Evolutionary conservation across 2,113 vertebrate species (phyloP).

Genomic region (Butorides virescens): DNA sequence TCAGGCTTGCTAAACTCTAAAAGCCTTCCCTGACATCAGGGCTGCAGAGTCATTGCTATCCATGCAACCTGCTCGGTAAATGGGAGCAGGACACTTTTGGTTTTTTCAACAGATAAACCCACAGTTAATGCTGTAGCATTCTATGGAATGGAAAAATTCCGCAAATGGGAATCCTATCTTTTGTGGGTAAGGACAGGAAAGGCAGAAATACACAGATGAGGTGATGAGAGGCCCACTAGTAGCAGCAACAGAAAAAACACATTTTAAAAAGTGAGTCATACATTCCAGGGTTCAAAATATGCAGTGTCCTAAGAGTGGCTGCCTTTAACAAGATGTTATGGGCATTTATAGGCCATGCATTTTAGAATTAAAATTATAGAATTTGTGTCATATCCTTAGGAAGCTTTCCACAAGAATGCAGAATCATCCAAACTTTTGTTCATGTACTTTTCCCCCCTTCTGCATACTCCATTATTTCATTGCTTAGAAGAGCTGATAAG

Average conservation of each 20-base stretch:
- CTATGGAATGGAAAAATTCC: not conserved
- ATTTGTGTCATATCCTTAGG: not conserved
- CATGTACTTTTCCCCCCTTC: accelerated
- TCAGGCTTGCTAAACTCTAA: not conserved
- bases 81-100: not conserved
- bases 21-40: not conserved
- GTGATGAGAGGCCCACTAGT: not conserved
- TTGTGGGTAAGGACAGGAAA: not conserved
- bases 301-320: not conserved
- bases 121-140: not conserved
- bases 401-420: not conserved
- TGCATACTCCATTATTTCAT: not conserved
- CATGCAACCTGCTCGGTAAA: not conserved
- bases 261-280: not conserved
- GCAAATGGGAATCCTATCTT: not conserved
- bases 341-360: not conserved
- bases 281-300: not conserved
- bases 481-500: not conserved
- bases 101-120: not conserved
- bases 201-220: not conserved
- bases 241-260: not conserved
- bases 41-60: not conserved
- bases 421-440: not conserved
- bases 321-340: not conserved
- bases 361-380: not conserved